phyloP scores from a whole-genome alignment of 2,888 invertebrate species.

The Harmothoe impar region DNA sequence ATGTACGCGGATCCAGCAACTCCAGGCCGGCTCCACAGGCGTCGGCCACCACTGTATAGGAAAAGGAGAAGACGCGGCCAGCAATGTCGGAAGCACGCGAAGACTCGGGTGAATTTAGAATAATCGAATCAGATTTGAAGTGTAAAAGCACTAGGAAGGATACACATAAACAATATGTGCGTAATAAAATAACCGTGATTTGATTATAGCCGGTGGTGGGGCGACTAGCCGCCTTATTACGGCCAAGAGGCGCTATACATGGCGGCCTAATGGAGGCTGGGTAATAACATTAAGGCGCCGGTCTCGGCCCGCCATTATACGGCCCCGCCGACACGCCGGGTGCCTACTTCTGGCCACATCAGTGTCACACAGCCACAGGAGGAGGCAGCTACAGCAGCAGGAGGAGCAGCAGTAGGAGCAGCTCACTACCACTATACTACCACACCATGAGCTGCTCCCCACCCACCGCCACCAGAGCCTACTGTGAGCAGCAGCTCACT shows the following conservation, averaged over 20 bases:
- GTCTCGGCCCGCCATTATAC: conserved; percentile 58
- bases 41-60: background rate
- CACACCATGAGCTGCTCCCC: too few relatives aligned
- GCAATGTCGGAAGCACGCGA: background rate
- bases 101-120: conserved; percentile 50
- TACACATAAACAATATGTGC: conserved; percentile 64
- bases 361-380: background rate
- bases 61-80: background rate
- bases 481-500: too few relatives aligned
- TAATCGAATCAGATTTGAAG: conserved; percentile 60
- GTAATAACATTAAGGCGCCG: conserved; percentile 55
- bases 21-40: too few relatives aligned
- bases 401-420: too few relatives aligned
- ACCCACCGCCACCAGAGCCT: too few relatives aligned
- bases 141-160: conserved; percentile 56
- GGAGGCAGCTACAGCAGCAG: too few relatives aligned
- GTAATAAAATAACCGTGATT: conserved; percentile 65
- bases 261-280: conserved; percentile 60
- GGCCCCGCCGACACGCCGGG: conserved; percentile 23
- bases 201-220: conserved; percentile 56
- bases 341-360: conserved; percentile 9
- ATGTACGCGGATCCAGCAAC: background rate
- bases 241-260: conserved; percentile 45
- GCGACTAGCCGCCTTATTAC: conserved; percentile 45
- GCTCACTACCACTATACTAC: background rate